Percentiles rank a stretch among this genome's conserved stretches.
Conservation (phyloP, 2,113 vertebrate genomes). For the Nothocercus nigrocapillus region DNA sequence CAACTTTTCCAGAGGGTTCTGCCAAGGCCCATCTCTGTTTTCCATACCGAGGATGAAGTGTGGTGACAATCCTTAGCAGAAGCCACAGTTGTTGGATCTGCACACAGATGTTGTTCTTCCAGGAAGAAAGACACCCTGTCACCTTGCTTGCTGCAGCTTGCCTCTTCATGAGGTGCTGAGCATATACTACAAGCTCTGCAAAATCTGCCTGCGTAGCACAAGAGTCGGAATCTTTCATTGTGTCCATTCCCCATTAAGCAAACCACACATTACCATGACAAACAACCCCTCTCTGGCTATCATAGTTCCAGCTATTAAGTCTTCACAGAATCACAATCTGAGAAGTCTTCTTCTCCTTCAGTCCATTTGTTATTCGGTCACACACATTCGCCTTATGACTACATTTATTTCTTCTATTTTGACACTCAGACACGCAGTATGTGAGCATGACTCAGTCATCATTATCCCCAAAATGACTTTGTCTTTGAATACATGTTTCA, state of each 20-base stretch:
- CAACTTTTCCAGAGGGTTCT: background rate
- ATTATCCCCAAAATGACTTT: background rate
- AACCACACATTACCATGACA: background rate
- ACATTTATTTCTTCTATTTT: constrained; percentile 40
- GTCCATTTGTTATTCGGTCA: constrained; percentile 1
- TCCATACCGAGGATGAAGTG: fast-evolving
- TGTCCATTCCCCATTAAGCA: background rate
- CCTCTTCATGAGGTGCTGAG: fast-evolving
- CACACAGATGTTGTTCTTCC: background rate
- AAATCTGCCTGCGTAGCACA: background rate
- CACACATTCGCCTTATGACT: constrained; percentile 44
- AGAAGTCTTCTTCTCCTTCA: background rate
- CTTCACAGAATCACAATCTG: background rate
- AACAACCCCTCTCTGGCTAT: background rate
- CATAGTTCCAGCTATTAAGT: constrained; percentile 28
- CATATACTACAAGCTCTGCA: background rate
- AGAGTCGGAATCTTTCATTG: background rate
- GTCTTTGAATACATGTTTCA: constrained; percentile 39
- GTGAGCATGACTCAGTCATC: constrained; percentile 32
- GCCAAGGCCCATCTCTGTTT: background rate
- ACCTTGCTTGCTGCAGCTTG: background rate
- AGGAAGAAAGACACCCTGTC: background rate
- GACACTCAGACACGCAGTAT: background rate
- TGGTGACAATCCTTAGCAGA: background rate
- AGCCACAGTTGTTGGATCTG: background rate